Evolutionary conservation across 1,140 invertebrate genomes (phyloP).

Genomic region (Pseudachorutes palmiensis): DNA sequence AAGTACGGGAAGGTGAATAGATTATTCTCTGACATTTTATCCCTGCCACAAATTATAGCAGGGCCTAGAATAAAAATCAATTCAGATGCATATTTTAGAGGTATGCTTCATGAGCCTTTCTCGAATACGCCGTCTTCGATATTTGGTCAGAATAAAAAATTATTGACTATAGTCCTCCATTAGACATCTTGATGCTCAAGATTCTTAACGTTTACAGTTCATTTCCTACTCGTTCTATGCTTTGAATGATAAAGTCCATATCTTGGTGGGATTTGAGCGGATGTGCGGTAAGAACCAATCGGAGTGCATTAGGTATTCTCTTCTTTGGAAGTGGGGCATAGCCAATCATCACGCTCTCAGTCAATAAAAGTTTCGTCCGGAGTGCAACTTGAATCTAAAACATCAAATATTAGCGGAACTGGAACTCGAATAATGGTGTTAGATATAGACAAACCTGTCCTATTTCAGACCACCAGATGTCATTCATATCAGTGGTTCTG

Average conservation of each 20-base stretch:
- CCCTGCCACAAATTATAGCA: too few species aligned
- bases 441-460: constrained; percentile 48
- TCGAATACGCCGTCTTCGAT: too few species aligned
- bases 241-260: constrained; percentile 55
- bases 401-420: background rate
- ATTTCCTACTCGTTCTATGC: constrained; percentile 52
- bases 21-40: too few species aligned
- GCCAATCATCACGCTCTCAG: constrained; percentile 61
- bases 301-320: constrained; percentile 71
- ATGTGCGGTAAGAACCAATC: constrained; percentile 74
- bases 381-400: constrained; percentile 68
- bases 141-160: too few species aligned
- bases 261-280: constrained; percentile 51
- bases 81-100: too few species aligned
- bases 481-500: constrained; percentile 52
- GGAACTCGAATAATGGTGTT: background rate
- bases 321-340: constrained; percentile 67
- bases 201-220: constrained; percentile 42
- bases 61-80: too few species aligned
- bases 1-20: too few species aligned
- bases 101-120: too few species aligned
- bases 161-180: too few species aligned
- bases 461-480: constrained; percentile 59
- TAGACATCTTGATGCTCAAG: too few species aligned
- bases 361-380: constrained; percentile 47